Percentiles rank a stretch among this genome's conserved stretches.
These are phyloP conservation scores for Rhagonycha lutea DNA, from an alignment of 2,888 invertebrate species.

Conservation along the genomic window DNA sequence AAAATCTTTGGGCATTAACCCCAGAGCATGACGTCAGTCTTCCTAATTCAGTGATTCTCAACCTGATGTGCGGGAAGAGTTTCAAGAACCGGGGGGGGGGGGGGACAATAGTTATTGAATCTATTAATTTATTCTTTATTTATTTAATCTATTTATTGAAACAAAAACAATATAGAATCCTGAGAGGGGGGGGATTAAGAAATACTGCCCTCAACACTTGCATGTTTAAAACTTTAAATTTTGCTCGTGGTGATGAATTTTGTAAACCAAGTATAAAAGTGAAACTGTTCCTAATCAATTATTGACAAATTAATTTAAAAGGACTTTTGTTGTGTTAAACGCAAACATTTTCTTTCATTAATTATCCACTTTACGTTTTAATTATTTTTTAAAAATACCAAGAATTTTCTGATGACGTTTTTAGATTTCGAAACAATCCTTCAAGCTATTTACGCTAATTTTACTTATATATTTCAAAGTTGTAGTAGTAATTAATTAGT, in stretches of 20 bases:
- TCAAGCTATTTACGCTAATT: not conserved
- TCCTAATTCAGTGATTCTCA: too few relatives aligned
- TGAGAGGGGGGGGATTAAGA: too few relatives aligned
- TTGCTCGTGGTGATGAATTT: not conserved
- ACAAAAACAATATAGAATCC: too few relatives aligned
- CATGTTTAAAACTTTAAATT: too few relatives aligned
- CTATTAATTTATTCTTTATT: too few relatives aligned
- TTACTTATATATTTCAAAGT: not conserved
- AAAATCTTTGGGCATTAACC: not conserved
- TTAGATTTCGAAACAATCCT: not conserved
- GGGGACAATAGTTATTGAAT: too few relatives aligned
- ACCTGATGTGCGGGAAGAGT: too few relatives aligned
- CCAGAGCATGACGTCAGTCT: not conserved
- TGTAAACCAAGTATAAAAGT: not conserved
- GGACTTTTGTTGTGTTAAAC: not conserved
- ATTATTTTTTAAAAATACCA: not conserved
- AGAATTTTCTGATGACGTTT: not conserved
- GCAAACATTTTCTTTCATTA: not conserved
- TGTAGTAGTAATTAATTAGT: not conserved
- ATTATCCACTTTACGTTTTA: not conserved
- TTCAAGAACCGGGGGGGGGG: too few relatives aligned
- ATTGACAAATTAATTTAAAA: too few relatives aligned
- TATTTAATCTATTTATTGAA: too few relatives aligned
- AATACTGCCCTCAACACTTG: too few relatives aligned
- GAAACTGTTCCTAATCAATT: not conserved